Base-by-base conservation (phyloP, 2,113 vertebrate genomes). In the Dolichallabes microphthalmus region DNA sequence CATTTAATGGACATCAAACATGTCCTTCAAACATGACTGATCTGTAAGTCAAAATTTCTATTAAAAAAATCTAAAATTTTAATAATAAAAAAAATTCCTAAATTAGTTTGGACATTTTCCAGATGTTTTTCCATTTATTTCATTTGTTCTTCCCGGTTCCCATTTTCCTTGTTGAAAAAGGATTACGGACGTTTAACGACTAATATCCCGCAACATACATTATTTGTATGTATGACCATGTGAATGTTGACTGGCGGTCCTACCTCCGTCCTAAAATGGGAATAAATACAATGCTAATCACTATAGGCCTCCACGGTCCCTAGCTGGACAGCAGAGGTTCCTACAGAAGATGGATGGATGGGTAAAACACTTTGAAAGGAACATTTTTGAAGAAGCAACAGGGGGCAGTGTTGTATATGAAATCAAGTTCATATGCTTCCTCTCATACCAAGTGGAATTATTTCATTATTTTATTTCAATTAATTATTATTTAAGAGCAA, bases 331-430 rank as follows among this genome's bases (percentile, higher is more conserved):
- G 45, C 45, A 45, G 7, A 45, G 45, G 45, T 45, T 45, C 45
- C 7, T 45, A 45, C 45, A 8, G 45, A 8, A 45, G 45, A 45
- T 45, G 45, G 45, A 8, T 45, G 7, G 7, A 45, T 45, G 45
- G 7, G 45, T 45, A 45, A 45, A 8, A 45, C 15, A 25, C 58
- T 76, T n/a, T 45, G 30, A 17, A 81, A 80, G 61, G 52, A 45
- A 25, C 39, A 6, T 17, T 69, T 52, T 0, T 50, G 50, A n/a
- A 19, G 15, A 61, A 58, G 30, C 94, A 94, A 88, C 91, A 94
- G 94, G 92, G 93, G 93, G 92, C 93, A 92, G 88, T 93, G 91
- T 91, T 92, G 91, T 87, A 89, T 90, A 90, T 58, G 84, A 74
- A 85, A 86, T 91, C 25, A 77, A 20, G 22, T 7, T 5, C 4